phyloP scores from a whole-genome alignment of 1,140 invertebrate species.

The Hycleus cichorii region DNA sequence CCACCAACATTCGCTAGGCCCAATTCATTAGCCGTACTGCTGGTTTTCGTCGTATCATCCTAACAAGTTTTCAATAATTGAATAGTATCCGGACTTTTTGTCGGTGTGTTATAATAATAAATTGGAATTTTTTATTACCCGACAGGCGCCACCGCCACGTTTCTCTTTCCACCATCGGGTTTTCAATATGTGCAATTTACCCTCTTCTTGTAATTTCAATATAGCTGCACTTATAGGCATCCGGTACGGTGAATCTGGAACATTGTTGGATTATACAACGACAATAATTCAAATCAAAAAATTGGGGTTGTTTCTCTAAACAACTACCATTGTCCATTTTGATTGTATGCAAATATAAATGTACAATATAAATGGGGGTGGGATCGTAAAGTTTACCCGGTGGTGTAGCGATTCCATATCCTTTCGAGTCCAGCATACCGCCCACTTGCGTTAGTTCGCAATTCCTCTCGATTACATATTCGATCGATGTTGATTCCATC shows the following conservation, averaged over 20 bases:
- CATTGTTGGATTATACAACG: not conserved
- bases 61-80: slow-evolving; percentile 31
- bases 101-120: not conserved
- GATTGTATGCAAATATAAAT: too few species aligned
- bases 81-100: not conserved
- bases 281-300: not conserved
- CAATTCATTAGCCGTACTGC: slow-evolving; percentile 74
- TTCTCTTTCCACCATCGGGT: slow-evolving; percentile 95
- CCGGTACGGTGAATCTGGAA: slow-evolving; percentile 73
- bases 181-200: slow-evolving; percentile 84
- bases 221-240: slow-evolving; percentile 83
- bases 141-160: slow-evolving; percentile 72
- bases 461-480: slow-evolving; percentile 84
- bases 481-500: slow-evolving; percentile 90
- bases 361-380: too few species aligned
- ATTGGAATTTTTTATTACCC: slow-evolving; percentile 48
- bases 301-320: too few species aligned
- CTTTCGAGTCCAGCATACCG: slow-evolving; percentile 83
- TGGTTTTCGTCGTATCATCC: slow-evolving; percentile 78
- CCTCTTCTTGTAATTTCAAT: slow-evolving; percentile 87
- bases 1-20: slow-evolving; percentile 90
- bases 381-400: slow-evolving; percentile 58
- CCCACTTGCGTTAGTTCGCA: slow-evolving; percentile 88
- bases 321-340: too few species aligned
- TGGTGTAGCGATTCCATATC: slow-evolving; percentile 88